Conservation (phyloP, 2,113 vertebrate species). For the Muntiacus reevesi region DNA sequence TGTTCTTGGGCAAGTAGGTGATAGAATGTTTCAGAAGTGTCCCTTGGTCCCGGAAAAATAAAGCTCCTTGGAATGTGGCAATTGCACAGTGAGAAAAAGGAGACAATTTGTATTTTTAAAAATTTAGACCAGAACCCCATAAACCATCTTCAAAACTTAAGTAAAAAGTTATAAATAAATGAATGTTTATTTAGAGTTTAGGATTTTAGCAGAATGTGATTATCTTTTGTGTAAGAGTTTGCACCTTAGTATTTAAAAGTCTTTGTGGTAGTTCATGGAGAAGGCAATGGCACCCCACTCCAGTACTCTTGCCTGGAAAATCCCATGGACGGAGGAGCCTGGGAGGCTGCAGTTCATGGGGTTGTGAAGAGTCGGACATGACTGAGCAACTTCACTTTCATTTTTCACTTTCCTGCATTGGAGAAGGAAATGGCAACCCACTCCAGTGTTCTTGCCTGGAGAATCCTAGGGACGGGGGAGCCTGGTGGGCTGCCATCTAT, state of each 20-base stretch:
- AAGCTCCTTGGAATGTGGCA: background rate
- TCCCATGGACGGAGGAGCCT: background rate
- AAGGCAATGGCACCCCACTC: background rate
- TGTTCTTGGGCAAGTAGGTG: background rate
- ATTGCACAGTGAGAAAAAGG: background rate
- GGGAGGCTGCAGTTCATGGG: accelerated
- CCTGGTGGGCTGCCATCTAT: background rate
- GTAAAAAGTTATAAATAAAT: background rate
- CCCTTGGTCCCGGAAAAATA: background rate
- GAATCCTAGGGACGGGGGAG: accelerated
- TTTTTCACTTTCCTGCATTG: background rate
- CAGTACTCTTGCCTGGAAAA: background rate
- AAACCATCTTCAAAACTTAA: background rate
- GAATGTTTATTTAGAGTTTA: background rate
- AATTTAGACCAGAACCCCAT: background rate
- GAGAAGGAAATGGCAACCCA: background rate
- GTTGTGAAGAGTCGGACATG: accelerated
- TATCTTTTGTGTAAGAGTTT: background rate
- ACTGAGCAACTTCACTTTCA: background rate
- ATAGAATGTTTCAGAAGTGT: background rate
- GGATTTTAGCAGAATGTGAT: background rate
- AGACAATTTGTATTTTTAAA: background rate
- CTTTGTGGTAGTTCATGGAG: background rate
- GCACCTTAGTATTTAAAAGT: background rate
- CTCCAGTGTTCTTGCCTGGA: background rate